Percentiles rank a stretch among this genome's conserved stretches.
These are phyloP conservation scores for Dynastes tityus DNA, from an alignment of 2,888 invertebrate genomes.

Conservation along the genomic window DNA sequence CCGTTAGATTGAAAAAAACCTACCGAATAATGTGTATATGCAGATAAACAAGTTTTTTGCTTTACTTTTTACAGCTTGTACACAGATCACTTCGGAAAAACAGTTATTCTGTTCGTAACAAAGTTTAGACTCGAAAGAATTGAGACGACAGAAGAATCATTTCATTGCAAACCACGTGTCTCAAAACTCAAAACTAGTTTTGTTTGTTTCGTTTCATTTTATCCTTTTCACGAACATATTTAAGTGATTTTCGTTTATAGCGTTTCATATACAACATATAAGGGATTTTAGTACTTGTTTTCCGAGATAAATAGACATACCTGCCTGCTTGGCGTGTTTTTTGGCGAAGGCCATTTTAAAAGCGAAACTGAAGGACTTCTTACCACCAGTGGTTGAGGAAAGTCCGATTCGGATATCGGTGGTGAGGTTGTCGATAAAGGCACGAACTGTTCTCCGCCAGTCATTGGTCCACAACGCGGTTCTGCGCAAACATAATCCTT, in stretches of 20 bases:
- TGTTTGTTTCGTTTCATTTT: background rate
- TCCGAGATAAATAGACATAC: constrained; percentile 59
- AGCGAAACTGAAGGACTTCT: constrained; percentile 79
- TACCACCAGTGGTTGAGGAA: constrained; percentile 81
- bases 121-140: background rate
- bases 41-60: constrained; percentile 17
- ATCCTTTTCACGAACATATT: background rate
- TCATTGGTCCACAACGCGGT: constrained; percentile 81
- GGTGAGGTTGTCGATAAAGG: constrained; percentile 72
- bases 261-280: background rate
- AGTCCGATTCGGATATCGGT: constrained; percentile 77
- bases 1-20: constrained; percentile 31
- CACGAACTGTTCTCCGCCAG: constrained; percentile 71
- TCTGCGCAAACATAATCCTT: constrained; percentile 70
- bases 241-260: background rate
- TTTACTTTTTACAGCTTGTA: background rate
- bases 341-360: constrained; percentile 73
- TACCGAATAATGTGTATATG: constrained; percentile 31
- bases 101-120: constrained; percentile 10
- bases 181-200: background rate
- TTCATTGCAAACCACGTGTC: background rate
- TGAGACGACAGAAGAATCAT: background rate
- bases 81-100: background rate
- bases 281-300: background rate
- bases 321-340: constrained; percentile 72